Base-by-base conservation (phyloP, 2,113 vertebrate species). In the Dasyprocta punctata region DNA sequence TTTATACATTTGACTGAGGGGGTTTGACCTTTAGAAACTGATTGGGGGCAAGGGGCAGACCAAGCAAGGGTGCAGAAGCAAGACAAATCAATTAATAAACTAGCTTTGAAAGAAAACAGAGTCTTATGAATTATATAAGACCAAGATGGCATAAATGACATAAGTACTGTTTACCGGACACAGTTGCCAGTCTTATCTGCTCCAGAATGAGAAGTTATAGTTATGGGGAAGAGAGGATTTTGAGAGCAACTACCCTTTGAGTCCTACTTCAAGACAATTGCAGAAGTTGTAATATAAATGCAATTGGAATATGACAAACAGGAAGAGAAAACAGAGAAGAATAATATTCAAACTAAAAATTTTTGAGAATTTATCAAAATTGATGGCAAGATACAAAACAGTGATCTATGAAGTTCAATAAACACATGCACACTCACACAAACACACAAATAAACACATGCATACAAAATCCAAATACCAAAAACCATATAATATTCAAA, bases 21-120 rank as follows among this genome's bases (percentile, higher is more conserved):
- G 33, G 0, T 69, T 69, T 69, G 65, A 16, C 19, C 36, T n/a
- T 17, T 17, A n/a, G 33, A 69, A 69, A n/a, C 36, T n/a, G 65
- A 33, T 1, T 5, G 12, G 52, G 47, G 47, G 5, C 8, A 8
- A 8, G 52, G 28, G 3, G 28, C 0, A 2, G 60, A 9, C 26
- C 13, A 54, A 56, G 65, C 13, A 36, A 36, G 33, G 33, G 6
- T 33, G 36, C 63, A 65, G 63, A 33, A 36, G 30, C 63, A 36
- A 65, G 63, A 14, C 13, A 65, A 5, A 36, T 10, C 26, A 30
- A 14, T 69, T n/a, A n/a, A 19, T 69, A 69, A n/a, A 14, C 17
- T 19, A 69, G 33, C 65, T 16, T 69, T 69, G 65, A n/a, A 69
- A 17, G 65, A 67, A 8, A 36, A 36, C 36, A 69, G 65, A n/a